A percentile compares a stretch with the other conserved stretches of the same genome.
These are phyloP conservation scores for Pangasius macronema DNA, from an alignment of 2,797 vertebrate species.

Conservation along the genomic window DNA sequence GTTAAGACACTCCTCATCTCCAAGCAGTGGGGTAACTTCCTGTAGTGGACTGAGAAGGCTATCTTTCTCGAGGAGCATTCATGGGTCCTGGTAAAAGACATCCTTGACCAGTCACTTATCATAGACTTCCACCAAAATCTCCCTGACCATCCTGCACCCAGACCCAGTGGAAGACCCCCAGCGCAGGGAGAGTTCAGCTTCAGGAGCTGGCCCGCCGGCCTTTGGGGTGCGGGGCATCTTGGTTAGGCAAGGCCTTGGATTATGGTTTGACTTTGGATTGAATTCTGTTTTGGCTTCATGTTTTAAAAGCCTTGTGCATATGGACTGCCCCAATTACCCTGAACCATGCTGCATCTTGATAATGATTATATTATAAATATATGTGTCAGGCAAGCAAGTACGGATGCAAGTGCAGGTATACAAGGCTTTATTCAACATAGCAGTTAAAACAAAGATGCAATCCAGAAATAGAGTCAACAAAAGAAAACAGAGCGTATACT, in stretches of 20 bases:
- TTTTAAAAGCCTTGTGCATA: background rate
- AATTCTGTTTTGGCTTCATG: background rate
- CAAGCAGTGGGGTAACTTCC: background rate
- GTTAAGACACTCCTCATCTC: background rate
- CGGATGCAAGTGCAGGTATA: too few species aligned
- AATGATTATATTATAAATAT: background rate
- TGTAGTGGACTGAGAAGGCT: background rate
- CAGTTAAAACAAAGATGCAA: too few species aligned
- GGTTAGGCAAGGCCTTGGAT: background rate
- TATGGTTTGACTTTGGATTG: background rate
- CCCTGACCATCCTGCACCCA: background rate
- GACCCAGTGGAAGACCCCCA: background rate
- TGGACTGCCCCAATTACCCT: background rate
- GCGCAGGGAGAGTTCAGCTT: background rate
- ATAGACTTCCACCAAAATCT: background rate
- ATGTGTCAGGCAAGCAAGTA: too few species aligned
- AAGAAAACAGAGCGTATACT: too few species aligned
- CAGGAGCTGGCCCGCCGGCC: background rate
- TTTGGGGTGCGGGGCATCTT: too few species aligned
- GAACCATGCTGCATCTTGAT: background rate
- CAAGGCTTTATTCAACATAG: too few species aligned
- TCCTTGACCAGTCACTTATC: background rate
- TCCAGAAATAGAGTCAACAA: too few species aligned
- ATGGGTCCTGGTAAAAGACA: background rate
- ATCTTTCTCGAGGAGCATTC: background rate